Conservation (phyloP, 2,888 invertebrate genomes). For the Drosophila rubida region DNA sequence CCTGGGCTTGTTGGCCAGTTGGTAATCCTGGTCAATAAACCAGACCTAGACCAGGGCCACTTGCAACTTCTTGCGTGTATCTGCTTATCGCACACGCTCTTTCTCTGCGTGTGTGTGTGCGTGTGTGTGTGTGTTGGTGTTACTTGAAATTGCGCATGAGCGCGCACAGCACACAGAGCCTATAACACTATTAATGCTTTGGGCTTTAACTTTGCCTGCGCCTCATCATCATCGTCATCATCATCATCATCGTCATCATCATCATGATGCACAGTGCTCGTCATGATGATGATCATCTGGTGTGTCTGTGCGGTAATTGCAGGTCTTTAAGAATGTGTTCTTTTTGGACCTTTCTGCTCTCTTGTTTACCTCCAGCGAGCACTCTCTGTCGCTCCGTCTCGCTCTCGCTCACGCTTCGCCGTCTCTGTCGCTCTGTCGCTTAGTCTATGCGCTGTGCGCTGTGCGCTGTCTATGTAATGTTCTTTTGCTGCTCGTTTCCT, state of each 20-base stretch:
- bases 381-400: slow-evolving; percentile 14
- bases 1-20: not conserved
- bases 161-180: slow-evolving; percentile 41
- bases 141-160: slow-evolving; percentile 66
- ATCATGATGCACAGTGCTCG: slow-evolving; percentile 6
- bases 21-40: slow-evolving; percentile 29
- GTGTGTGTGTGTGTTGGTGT: slow-evolving; percentile 35
- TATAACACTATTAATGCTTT: slow-evolving; percentile 29
- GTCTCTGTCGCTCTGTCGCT: not conserved
- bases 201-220: slow-evolving; percentile 51
- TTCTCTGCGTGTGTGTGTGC: slow-evolving; percentile 27
- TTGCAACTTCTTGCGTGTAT: slow-evolving; percentile 33
- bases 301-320: slow-evolving; percentile 71
- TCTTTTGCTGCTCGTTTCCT: slow-evolving; percentile 36
- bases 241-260: slow-evolving; percentile 8
- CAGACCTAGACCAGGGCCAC: slow-evolving; percentile 63
- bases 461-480: slow-evolving; percentile 25
- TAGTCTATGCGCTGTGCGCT: not conserved
- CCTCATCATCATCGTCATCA: slow-evolving; percentile 30
- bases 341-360: slow-evolving; percentile 49
- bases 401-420: slow-evolving; percentile 4
- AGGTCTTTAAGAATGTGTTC: slow-evolving; percentile 77
- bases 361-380: slow-evolving; percentile 6
- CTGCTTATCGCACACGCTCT: slow-evolving; percentile 5
- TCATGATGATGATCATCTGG: slow-evolving; percentile 22